These are phyloP conservation scores for Rotaria sp. DNA, from an alignment of 2,888 invertebrate species.

Conservation along the genomic window DNA sequence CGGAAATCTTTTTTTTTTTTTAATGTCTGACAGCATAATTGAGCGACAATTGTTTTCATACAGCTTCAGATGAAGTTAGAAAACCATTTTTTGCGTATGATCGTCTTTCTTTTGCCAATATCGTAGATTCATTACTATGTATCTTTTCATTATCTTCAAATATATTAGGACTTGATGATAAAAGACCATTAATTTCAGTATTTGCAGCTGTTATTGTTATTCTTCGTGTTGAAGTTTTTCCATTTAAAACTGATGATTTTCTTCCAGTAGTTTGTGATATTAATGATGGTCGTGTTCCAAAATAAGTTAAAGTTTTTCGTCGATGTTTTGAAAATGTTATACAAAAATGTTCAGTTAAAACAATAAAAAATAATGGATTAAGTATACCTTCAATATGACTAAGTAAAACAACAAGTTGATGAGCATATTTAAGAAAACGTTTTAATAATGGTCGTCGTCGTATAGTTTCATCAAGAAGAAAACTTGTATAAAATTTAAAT, in stretches of 20 bases:
- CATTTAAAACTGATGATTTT: neutral
- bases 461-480: neutral
- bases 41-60: too few relatives aligned
- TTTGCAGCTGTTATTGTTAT: neutral
- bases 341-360: slow-evolving; percentile 7
- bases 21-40: too few relatives aligned
- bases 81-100: too few relatives aligned
- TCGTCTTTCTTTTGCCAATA: too few relatives aligned
- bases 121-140: too few relatives aligned
- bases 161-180: neutral
- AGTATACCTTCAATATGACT: slow-evolving; percentile 25
- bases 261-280: neutral
- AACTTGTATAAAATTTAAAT: slow-evolving; percentile 24
- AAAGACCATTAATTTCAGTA: neutral
- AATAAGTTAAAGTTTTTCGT: neutral
- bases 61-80: too few relatives aligned
- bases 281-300: neutral
- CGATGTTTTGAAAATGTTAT: slow-evolving; percentile 10
- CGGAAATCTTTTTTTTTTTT: too few relatives aligned
- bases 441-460: slow-evolving; percentile 3
- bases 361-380: slow-evolving; percentile 29
- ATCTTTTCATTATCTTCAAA: neutral
- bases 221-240: neutral
- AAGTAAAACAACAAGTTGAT: slow-evolving; percentile 23
- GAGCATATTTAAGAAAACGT: neutral